phyloP scores from a whole-genome alignment of 2,113 vertebrate species.

The Siniperca chuatsi region DNA sequence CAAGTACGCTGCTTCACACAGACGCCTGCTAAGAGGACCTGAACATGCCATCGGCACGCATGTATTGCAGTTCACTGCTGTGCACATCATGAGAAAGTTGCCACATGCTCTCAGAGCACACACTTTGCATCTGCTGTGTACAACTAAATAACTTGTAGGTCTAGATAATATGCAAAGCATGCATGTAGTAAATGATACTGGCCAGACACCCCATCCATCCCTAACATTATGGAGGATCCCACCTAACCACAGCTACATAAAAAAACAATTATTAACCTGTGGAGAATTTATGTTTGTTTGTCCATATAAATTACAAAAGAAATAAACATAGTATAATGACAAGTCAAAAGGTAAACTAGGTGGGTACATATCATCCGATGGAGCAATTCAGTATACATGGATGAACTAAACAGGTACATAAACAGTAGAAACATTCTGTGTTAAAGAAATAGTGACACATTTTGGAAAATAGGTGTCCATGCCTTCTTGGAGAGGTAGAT shows the following conservation, averaged over 20 bases:
- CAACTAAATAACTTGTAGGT: background rate
- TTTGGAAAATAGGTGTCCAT: background rate
- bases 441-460: background rate
- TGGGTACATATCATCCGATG: background rate
- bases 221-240: background rate
- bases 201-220: background rate
- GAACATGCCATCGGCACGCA: constrained; percentile 16
- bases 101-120: background rate
- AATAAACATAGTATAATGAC: too few relatives aligned
- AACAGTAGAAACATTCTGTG: too few relatives aligned
- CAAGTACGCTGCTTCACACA: constrained; percentile 53
- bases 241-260: background rate
- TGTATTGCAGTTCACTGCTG: background rate
- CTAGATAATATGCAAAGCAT: background rate
- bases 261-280: background rate
- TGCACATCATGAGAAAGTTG: background rate
- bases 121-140: background rate
- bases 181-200: background rate
- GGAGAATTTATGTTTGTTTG: background rate
- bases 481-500: too few relatives aligned
- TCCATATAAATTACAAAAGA: background rate
- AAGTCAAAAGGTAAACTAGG: too few relatives aligned
- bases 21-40: constrained; percentile 18
- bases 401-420: too few relatives aligned
- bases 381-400: background rate